A percentile compares a stretch with the other conserved stretches of the same genome.
These are phyloP conservation scores for Tanypteryx hageni DNA, from an alignment of 2,888 invertebrate species.

Conservation along the genomic window DNA sequence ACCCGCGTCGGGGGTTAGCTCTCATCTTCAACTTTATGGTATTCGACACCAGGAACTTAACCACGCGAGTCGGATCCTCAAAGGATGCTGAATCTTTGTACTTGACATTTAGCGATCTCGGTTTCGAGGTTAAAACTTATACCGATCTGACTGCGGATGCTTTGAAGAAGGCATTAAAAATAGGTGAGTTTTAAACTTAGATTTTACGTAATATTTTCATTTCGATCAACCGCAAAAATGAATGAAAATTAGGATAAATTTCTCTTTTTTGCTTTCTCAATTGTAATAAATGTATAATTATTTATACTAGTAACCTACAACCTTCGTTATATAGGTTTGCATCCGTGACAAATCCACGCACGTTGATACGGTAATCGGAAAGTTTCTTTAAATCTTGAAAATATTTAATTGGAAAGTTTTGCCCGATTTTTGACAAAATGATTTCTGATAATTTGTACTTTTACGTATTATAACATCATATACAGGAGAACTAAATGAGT, in stretches of 20 bases:
- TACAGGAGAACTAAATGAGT: too few species aligned
- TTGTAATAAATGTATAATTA: too few species aligned
- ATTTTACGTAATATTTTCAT: not conserved
- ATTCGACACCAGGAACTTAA: not conserved
- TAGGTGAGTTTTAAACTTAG: not conserved
- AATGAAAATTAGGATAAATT: not conserved
- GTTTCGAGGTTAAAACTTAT: constrained; percentile 21
- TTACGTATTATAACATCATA: too few species aligned
- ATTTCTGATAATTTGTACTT: too few species aligned
- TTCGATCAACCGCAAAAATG: not conserved
- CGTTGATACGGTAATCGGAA: too few species aligned
- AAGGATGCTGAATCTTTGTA: constrained; percentile 15
- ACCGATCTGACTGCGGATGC: not conserved
- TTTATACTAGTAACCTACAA: not conserved
- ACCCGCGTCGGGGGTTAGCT: constrained; percentile 29
- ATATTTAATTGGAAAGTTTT: too few species aligned
- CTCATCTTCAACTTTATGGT: constrained; percentile 40
- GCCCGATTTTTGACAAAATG: too few species aligned
- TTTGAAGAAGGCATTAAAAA: constrained; percentile 4
- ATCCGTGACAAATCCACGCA: too few species aligned
- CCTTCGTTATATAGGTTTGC: not conserved
- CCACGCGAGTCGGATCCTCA: not conserved
- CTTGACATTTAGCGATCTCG: not conserved
- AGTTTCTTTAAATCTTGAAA: too few species aligned
- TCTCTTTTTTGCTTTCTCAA: too few species aligned